Base-by-base conservation (phyloP, 2,888 invertebrate genomes). In the Tanaodytes sp. region DNA sequence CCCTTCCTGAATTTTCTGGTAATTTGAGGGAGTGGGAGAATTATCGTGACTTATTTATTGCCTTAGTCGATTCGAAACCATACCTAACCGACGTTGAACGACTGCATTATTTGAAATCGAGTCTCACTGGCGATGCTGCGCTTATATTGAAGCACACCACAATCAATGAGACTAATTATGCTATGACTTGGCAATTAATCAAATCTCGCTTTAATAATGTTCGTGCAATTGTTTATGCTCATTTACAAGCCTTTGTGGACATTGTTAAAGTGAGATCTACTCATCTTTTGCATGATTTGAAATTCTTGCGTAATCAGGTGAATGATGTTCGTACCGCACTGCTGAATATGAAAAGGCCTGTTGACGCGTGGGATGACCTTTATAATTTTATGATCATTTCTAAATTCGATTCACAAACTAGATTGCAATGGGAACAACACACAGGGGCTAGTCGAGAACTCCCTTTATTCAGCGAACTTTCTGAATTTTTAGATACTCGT, bases 141-240 rank as follows among this genome's bases (percentile, higher is more conserved):
- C 5, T 27, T 5, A 9, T 46, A 2, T 9, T 57, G 2, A 57
- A 46, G n/a, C 57, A 57, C 16, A 18, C 39, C 2, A 23, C 33
- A 0, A 33, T 57, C 5, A 57, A n/a, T 1, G 45, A 45, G 6
- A 3, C 18, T 1, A 57, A 57, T 39, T 57, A 57, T 46, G 6
- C 11, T 4, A n/a, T 37, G 1, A 3, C 57, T 2, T 57, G 57
- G 45, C 1, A 57, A 8, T 1, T 30, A 3, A 0, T 57, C 4
- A 16, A 14, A 2, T 5, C 8, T 1, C 14, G 45, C 3, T 57
- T n/a, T 14, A 30, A 57, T 46, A 45, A 55, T 31, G 36, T 5
- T n/a, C 15, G 14, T 2, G 6, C 11, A 2, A 46, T 46, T 31
- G 31, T 46, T 11, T 14, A 46, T 46, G 1, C 30, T 31, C 31